Evolutionary conservation across 2,888 invertebrate genomes (phyloP).

Genomic region (Polydrusus pterygomalis): DNA sequence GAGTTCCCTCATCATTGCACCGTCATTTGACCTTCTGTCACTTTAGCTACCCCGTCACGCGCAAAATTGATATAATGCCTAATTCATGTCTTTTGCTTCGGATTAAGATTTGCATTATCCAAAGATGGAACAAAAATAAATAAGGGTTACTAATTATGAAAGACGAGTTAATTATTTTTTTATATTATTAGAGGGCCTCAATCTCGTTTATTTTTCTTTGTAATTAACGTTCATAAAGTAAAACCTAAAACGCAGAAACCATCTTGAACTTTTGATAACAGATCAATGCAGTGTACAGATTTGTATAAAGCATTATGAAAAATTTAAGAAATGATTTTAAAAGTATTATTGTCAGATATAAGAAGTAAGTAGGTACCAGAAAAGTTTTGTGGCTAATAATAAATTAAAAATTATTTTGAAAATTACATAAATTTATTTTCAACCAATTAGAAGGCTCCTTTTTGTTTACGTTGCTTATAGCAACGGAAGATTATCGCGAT

Average conservation of each 20-base stretch:
- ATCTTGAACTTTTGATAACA: neutral
- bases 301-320: neutral
- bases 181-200: conserved; percentile 36
- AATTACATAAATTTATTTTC: too few relatives aligned
- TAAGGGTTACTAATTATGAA: conserved; percentile 56
- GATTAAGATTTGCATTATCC: conserved; percentile 54
- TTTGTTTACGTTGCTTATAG: too few relatives aligned
- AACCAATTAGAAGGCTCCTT: too few relatives aligned
- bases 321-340: too few relatives aligned
- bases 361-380: too few relatives aligned
- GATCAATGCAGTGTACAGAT: neutral
- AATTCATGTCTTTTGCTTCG: conserved; percentile 69
- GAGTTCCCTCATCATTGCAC: conserved; percentile 59
- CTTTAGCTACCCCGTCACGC: conserved; percentile 70
- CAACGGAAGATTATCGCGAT: too few relatives aligned
- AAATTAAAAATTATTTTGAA: too few relatives aligned
- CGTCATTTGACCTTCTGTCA: conserved; percentile 72
- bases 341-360: too few relatives aligned
- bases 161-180: conserved; percentile 53
- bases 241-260: neutral
- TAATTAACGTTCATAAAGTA: neutral
- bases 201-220: conserved; percentile 10
- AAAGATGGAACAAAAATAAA: conserved; percentile 58
- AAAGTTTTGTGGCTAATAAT: too few relatives aligned
- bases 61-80: conserved; percentile 72